These are phyloP conservation scores for Amblyopsis rosae DNA, from an alignment of 2,113 vertebrate species.

Conservation along the genomic window DNA sequence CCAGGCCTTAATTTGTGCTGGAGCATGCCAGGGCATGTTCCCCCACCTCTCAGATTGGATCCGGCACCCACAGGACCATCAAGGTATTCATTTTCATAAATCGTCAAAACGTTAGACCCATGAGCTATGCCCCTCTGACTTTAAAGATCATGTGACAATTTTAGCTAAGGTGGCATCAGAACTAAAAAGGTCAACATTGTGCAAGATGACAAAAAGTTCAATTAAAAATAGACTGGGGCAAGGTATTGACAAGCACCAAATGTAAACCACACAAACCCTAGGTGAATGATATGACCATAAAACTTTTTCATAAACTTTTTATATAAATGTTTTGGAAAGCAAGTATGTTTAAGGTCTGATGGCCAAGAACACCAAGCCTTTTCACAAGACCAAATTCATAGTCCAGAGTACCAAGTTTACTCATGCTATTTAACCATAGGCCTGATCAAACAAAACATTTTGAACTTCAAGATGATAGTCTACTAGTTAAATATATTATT, in stretches of 20 bases:
- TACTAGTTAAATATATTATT: too few relatives aligned
- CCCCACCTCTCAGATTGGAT: too few relatives aligned
- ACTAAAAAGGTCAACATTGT: constrained; percentile 52
- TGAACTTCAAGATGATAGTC: too few relatives aligned
- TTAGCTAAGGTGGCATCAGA: constrained; percentile 19
- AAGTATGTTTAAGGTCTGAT: not conserved
- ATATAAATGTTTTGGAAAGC: not conserved
- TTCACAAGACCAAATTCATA: constrained; percentile 7
- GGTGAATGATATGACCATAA: not conserved
- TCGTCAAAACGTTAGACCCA: not conserved
- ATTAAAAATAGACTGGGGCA: constrained; percentile 43
- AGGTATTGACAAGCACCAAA: not conserved
- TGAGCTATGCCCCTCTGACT: constrained; percentile 1
- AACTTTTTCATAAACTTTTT: too few relatives aligned
- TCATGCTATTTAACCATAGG: not conserved
- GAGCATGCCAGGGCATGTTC: too few relatives aligned
- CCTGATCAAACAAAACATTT: not conserved
- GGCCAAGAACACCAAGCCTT: not conserved
- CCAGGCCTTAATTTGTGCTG: too few relatives aligned
- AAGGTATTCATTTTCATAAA: not conserved
- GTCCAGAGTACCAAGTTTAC: not conserved
- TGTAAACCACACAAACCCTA: constrained; percentile 2
- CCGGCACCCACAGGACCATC: too few relatives aligned
- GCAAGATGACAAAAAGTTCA: constrained; percentile 35
- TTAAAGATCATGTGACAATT: constrained; percentile 40